Conservation (phyloP, 2,113 vertebrate species). For the Talpa occidentalis region DNA sequence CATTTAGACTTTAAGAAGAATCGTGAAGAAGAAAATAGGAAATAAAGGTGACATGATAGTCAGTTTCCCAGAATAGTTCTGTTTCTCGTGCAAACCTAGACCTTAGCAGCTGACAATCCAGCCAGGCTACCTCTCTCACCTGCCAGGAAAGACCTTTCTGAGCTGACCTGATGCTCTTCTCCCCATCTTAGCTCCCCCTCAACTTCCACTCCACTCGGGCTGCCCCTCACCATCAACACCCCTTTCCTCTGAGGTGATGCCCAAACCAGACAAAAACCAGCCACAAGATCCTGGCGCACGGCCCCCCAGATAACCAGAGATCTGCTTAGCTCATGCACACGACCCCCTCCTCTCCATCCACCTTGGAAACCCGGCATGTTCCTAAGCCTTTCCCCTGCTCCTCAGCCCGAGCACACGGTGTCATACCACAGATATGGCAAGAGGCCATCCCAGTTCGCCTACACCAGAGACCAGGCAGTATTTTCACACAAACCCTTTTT, state of each 20-base stretch:
- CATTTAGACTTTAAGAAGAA: not conserved
- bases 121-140: not conserved
- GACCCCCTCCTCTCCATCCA: not conserved
- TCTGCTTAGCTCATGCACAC: rapidly evolving
- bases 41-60: not conserved
- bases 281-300: rapidly evolving
- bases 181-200: rapidly evolving
- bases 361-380: not conserved
- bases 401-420: not conserved
- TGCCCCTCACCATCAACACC: too few relatives aligned
- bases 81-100: not conserved
- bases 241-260: not conserved
- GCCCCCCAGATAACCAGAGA: not conserved
- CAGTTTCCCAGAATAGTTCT: not conserved
- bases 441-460: not conserved
- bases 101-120: not conserved
- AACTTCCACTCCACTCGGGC: not conserved
- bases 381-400: too few relatives aligned
- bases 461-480: not conserved
- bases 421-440: too few relatives aligned
- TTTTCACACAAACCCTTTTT: not conserved
- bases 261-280: not conserved
- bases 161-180: rapidly evolving
- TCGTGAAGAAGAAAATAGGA: not conserved
- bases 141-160: not conserved